Base-by-base conservation (phyloP, 2,888 invertebrate species). In the Steinernema carpocapsae region DNA sequence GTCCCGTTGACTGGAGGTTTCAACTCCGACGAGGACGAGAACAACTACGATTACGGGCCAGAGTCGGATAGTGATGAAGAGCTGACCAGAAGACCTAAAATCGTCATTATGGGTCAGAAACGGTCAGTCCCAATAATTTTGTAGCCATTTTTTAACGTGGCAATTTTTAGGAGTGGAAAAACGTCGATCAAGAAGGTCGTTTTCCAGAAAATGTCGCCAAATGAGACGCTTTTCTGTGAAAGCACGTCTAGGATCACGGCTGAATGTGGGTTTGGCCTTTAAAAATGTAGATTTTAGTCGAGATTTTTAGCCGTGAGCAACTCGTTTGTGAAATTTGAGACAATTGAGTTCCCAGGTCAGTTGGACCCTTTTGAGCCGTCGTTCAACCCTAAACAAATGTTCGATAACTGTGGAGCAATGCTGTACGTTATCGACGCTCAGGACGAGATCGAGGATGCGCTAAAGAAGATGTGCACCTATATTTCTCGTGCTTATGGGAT, bases 141-240 rank as follows among this genome's bases (percentile, higher is more conserved):
- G 3, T 26, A 71, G 48, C 29, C 7, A 7, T 17, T 64, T 52
- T 43, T 29, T 22, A 48, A 10, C 6, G 42, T 29, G 43, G 51
- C 14, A 43, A 24, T 19, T 80, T 82, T 73, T 76, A 84, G 97
- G 88, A 97, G 97, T 86, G 99, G 99, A 70, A 99, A 99, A 89
- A 97, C 97, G 72, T 99, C 97, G 0, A 99, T 99, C 87, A 95
- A 97, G 88, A 97, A 99, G 91, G 99, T 99, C 3, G 99, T 99
- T n/a, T 99, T 99, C 88, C 97, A 99, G 89, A 99, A 99, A 90
- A 99, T 99, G 95, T 96, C 97, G 1, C 99, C 99, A 0, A 99
- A 97, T 90, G 99, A 99, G 90, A 99, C 99, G 0, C 90, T 99
- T 73, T 99, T 99, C 88, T 90, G 99, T 79, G 99, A 99, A 89